Conservation (phyloP, 2,797 vertebrate genomes). For the Cuculus canorus region DNA sequence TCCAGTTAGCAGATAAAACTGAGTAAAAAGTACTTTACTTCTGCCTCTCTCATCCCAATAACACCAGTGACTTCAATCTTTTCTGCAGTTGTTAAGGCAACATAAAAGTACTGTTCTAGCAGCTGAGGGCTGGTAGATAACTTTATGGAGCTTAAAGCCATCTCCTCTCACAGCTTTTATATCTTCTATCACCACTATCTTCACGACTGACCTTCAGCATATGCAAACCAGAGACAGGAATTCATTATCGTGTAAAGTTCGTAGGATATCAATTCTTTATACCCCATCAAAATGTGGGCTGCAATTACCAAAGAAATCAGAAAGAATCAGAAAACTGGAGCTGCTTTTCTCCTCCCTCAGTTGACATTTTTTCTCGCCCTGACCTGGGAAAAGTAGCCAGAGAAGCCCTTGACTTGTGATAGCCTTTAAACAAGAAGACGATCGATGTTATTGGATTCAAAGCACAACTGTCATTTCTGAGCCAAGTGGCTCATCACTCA, state of each 20-base stretch:
- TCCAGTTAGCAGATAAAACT: neutral
- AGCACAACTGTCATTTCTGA: neutral
- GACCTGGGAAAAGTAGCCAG: neutral
- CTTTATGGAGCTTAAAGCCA: neutral
- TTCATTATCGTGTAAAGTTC: rapidly evolving
- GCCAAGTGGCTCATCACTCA: neutral
- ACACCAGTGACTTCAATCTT: neutral
- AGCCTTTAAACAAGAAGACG: neutral
- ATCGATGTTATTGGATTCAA: neutral
- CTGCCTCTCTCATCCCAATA: neutral
- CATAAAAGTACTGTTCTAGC: neutral
- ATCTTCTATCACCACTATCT: neutral
- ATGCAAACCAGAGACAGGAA: neutral
- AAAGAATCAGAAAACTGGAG: neutral
- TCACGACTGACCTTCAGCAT: neutral
- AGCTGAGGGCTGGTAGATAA: neutral
- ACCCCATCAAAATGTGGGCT: neutral
- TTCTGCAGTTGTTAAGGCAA: neutral
- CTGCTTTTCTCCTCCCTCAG: neutral
- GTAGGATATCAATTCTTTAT: neutral
- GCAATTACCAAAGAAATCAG: neutral
- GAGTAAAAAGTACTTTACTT: neutral
- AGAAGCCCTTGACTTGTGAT: neutral
- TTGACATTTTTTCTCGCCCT: neutral
- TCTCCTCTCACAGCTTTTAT: neutral